Conservation (phyloP, 1,140 invertebrate genomes). For the Ostrea denselamellosa region DNA sequence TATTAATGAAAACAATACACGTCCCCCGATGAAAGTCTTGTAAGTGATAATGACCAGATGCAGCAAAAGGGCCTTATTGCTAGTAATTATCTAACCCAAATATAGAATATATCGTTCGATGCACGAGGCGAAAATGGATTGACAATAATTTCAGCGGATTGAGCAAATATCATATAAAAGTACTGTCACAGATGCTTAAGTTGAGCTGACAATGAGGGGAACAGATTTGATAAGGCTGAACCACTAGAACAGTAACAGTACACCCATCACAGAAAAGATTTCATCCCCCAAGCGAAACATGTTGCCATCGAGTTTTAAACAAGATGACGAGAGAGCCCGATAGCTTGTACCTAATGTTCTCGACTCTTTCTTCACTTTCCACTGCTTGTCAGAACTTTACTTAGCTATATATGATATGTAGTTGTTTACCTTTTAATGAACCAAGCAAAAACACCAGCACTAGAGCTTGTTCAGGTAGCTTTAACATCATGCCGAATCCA, state of each 20-base stretch:
- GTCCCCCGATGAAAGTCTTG: not conserved
- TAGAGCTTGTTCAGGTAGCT: not conserved
- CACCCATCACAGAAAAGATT: slow-evolving; percentile 9
- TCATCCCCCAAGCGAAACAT: not conserved
- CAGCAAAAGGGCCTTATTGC: slow-evolving; percentile 17
- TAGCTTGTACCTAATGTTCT: not conserved
- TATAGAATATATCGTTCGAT: slow-evolving; percentile 32
- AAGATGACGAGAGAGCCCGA: not conserved
- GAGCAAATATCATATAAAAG: slow-evolving; percentile 18
- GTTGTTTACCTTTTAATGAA: slow-evolving; percentile 28
- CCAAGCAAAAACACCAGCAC: not conserved
- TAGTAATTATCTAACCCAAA: slow-evolving; percentile 6
- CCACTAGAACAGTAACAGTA: not conserved
- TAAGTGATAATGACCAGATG: slow-evolving; percentile 18
- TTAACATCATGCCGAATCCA: not conserved
- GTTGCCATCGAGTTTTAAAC: slow-evolving; percentile 11
- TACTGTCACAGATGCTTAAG: slow-evolving; percentile 31
- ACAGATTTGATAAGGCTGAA: not conserved
- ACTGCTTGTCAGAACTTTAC: not conserved
- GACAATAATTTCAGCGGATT: slow-evolving; percentile 23
- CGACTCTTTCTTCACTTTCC: not conserved
- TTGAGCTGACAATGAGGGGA: not conserved
- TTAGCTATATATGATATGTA: not conserved
- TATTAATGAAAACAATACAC: slow-evolving; percentile 32
- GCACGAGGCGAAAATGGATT: slow-evolving; percentile 34